Conservation (phyloP, 2,113 vertebrate species). For the Corvus hawaiiensis region DNA sequence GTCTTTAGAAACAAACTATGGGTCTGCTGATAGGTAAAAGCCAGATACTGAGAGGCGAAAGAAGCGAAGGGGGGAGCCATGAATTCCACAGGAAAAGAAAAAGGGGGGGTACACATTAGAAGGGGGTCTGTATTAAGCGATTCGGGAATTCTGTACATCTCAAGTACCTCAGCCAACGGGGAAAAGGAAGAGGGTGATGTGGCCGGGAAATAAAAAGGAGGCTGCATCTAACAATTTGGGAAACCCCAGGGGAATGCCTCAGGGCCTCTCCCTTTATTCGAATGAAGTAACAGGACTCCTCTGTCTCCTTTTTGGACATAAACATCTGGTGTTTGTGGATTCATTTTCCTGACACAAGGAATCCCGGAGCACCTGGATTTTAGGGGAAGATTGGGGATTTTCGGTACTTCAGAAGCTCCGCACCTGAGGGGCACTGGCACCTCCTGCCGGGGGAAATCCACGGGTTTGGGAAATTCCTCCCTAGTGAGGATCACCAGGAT, state of each 20-base stretch:
- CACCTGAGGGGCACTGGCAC: no score
- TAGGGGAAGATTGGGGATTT: neutral
- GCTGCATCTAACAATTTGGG: neutral
- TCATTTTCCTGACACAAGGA: neutral
- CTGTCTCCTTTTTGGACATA: neutral
- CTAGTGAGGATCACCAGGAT: no score
- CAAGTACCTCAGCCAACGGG: neutral
- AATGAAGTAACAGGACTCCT: neutral
- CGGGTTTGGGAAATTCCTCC: neutral
- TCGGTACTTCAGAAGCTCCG: neutral
- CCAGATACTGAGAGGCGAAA: neutral
- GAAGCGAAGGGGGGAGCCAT: neutral
- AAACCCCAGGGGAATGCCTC: neutral
- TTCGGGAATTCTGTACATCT: neutral
- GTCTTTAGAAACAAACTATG: neutral
- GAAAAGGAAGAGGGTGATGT: neutral
- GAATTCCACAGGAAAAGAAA: neutral
- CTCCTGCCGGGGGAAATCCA: neutral
- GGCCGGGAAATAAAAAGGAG: neutral
- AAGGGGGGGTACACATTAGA: neutral
- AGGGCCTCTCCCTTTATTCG: neutral
- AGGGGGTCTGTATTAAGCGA: neutral
- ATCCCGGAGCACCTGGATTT: neutral
- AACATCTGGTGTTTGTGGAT: neutral
- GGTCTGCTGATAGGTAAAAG: neutral